These are phyloP conservation scores for Noctuana brunneofusca DNA, from an alignment of 2,888 invertebrate species.

Conservation along the genomic window DNA sequence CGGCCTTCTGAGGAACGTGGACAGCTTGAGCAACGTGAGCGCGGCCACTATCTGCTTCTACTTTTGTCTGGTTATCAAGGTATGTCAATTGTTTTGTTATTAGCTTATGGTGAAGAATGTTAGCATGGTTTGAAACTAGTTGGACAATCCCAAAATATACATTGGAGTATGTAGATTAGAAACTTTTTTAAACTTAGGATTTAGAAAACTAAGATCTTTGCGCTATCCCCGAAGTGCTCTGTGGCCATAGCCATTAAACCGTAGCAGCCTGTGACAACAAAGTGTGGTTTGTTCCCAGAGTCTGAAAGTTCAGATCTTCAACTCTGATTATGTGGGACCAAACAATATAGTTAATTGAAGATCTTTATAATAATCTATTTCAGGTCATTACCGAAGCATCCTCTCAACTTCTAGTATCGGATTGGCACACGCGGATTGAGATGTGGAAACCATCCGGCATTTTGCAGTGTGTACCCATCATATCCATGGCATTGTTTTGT, in stretches of 20 bases:
- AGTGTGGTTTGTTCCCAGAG: too few species aligned
- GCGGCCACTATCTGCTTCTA: conserved; percentile 96
- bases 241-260: too few species aligned
- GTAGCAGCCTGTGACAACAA: too few species aligned
- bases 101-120: too few species aligned
- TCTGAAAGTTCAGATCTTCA: too few species aligned
- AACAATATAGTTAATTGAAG: not conserved
- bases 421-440: conserved; percentile 88
- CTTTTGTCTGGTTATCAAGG: conserved; percentile 93
- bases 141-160: too few species aligned
- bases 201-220: too few species aligned
- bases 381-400: conserved; percentile 92
- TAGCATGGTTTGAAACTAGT: too few species aligned
- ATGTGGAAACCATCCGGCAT: conserved; percentile 94
- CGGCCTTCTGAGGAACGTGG: conserved; percentile 93
- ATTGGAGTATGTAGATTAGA: too few species aligned
- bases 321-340: too few species aligned
- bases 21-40: conserved; percentile 93
- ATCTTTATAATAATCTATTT: not conserved
- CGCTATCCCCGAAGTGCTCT: too few species aligned
- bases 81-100: conserved; percentile 59
- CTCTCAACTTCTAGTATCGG: conserved; percentile 87
- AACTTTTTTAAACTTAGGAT: too few species aligned
- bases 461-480: conserved; percentile 96
- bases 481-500: conserved; percentile 97